Evolutionary conservation across 1,140 invertebrate genomes (phyloP), one percentile per base, ranked within the genome.

Genomic region (Sitobion miscanthi): DNA sequence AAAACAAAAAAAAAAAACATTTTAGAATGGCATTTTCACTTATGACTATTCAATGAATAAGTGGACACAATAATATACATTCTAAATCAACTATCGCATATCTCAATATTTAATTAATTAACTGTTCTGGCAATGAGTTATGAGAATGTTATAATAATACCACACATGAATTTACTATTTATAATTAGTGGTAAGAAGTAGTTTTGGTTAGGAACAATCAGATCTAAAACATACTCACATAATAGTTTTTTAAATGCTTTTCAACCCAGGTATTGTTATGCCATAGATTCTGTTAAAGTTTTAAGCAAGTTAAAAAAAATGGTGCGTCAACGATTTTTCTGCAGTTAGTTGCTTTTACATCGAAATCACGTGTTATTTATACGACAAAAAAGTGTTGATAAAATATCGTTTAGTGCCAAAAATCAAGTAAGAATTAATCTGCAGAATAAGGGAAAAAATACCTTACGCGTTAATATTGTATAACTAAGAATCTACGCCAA

Each of bases 321-420:
- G n/a, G 3, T n/a, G 14, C 14, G 62, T 77, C 30, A 35, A 77
- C 30, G 14, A 17, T n/a, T 77, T 77, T 77, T 77, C 2, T 14
- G 17, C 30, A 17, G 4, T n/a, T 77, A 77, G 30, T 77, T 77
- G n/a, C 11, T 77, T 77, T 77, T 77, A n/a, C 62, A 17, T n/a
- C 30, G n/a, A 77, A 77, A 77, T n/a, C n/a, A 20, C 14, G n/a
- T 69, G 30, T 69, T 69, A 69, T 69, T 30, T 77, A 42, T 83
- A 83, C 5, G 42, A 20, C n/a, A 3, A 38, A 35, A 9, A 25
- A 3, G 23, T 25, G 23, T 85, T 9, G 83, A 11, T 38, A 85
- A 47, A 42, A 85, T 85, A 85, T 85, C 83, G 83, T 38, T 85
- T 85, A 42, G 45, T 83, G 77, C 35, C 21, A 83, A 77, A 77